These are phyloP conservation scores for Cranoglanis bouderius DNA, from an alignment of 2,113 vertebrate species.

Conservation along the genomic window DNA sequence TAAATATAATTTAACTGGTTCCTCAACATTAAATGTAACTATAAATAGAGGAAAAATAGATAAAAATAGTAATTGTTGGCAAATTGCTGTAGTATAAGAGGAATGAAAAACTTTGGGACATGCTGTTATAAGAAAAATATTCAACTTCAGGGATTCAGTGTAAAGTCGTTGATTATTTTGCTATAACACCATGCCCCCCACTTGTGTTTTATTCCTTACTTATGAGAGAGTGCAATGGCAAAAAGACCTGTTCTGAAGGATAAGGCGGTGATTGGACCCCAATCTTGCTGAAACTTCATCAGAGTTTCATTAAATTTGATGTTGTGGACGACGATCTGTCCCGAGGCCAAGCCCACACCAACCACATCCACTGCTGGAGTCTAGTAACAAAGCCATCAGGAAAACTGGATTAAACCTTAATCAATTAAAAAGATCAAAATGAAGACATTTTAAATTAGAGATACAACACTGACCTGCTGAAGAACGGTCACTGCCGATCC, in stretches of 20 bases:
- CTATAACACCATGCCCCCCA: no score
- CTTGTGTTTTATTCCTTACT: neutral
- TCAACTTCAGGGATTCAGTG: no score
- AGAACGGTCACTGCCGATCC: conserved; percentile 80
- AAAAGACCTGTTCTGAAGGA: conserved; percentile 90
- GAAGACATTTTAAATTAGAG: neutral
- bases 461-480: conserved; percentile 76
- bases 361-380: conserved; percentile 92
- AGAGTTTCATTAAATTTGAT: conserved; percentile 90
- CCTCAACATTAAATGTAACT: neutral
- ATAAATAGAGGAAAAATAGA: neutral
- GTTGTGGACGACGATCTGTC: conserved; percentile 90
- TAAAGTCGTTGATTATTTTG: neutral
- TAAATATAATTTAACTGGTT: neutral
- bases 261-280: conserved; percentile 91
- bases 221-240: neutral
- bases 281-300: conserved; percentile 95
- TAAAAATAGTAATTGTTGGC: neutral
- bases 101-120: neutral
- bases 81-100: neutral
- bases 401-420: neutral
- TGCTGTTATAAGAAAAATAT: neutral
- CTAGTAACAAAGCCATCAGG: conserved; percentile 63
- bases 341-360: conserved; percentile 84
- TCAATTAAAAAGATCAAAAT: neutral